Evolutionary conservation across 2,113 vertebrate species (phyloP).

Genomic region (Tachysurus fulvidraco): DNA sequence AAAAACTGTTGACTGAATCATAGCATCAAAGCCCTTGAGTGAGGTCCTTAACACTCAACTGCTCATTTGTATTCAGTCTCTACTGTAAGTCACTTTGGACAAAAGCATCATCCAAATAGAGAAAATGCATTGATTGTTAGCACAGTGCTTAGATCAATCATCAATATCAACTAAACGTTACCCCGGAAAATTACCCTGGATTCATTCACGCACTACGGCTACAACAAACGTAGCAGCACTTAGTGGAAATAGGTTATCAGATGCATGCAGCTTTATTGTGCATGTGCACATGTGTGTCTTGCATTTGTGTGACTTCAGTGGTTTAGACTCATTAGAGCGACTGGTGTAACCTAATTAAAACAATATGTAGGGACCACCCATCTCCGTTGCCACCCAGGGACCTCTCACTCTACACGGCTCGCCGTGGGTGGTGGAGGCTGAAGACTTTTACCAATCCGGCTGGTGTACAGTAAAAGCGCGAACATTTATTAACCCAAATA

Average conservation of each 20-base stretch:
- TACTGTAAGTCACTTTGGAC: neutral
- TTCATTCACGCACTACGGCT: neutral
- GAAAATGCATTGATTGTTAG: neutral
- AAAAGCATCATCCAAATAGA: neutral
- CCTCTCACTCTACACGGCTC: constrained; percentile 24
- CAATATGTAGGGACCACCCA: constrained; percentile 53
- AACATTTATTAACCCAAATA: constrained; percentile 50
- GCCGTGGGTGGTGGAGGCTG: constrained; percentile 52
- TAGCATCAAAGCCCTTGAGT: neutral
- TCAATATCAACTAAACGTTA: neutral
- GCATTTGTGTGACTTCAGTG: constrained; percentile 28
- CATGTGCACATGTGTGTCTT: neutral
- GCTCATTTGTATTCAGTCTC: neutral
- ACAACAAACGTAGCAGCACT: neutral
- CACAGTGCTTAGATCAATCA: neutral
- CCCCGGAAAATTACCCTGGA: neutral
- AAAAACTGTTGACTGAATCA: neutral
- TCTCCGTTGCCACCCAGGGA: constrained; percentile 46
- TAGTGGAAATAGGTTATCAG: neutral
- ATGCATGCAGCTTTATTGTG: neutral
- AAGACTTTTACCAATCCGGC: constrained; percentile 33
- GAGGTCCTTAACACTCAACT: neutral
- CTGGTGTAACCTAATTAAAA: constrained; percentile 53
- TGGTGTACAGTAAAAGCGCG: constrained; percentile 32
- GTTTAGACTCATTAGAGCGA: constrained; percentile 42